Percentiles rank a stretch among this genome's conserved stretches.
Evolutionary conservation across 2,797 vertebrate genomes (phyloP).

Genomic region (Pampus argenteus): DNA sequence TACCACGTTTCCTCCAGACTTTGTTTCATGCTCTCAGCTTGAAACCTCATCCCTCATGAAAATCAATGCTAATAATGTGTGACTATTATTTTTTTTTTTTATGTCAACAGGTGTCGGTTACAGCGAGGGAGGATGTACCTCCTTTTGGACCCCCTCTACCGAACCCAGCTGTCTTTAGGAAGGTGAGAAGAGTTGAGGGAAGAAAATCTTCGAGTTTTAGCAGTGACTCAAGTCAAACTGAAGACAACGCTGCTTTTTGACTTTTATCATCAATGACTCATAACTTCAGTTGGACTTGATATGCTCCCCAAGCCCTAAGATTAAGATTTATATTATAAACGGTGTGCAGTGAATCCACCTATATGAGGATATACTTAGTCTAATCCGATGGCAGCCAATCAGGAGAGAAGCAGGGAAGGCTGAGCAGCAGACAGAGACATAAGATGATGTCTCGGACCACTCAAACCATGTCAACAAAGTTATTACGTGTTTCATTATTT

Average conservation of each 20-base stretch:
- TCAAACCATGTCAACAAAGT: background rate
- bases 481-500: too few relatives aligned
- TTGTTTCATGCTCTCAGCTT: background rate
- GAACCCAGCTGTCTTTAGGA: conserved; percentile 93
- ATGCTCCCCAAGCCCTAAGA: background rate
- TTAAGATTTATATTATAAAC: background rate
- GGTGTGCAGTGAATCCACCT: background rate
- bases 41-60: background rate
- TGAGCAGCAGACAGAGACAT: too few relatives aligned
- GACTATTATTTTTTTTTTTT: conserved; percentile 26
- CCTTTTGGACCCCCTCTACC: conserved; percentile 93
- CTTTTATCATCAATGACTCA: background rate
- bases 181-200: conserved; percentile 79
- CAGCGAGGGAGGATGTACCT: conserved; percentile 95
- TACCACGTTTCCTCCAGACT: background rate
- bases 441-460: background rate
- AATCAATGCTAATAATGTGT: background rate
- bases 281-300: background rate
- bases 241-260: background rate
- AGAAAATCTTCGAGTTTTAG: background rate
- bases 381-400: too few relatives aligned
- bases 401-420: too few relatives aligned
- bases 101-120: conserved; percentile 91
- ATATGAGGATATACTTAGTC: background rate
- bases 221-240: background rate